Base-by-base conservation (phyloP, 2,113 vertebrate species). In the Pseudorhombus dupliciocellatus region DNA sequence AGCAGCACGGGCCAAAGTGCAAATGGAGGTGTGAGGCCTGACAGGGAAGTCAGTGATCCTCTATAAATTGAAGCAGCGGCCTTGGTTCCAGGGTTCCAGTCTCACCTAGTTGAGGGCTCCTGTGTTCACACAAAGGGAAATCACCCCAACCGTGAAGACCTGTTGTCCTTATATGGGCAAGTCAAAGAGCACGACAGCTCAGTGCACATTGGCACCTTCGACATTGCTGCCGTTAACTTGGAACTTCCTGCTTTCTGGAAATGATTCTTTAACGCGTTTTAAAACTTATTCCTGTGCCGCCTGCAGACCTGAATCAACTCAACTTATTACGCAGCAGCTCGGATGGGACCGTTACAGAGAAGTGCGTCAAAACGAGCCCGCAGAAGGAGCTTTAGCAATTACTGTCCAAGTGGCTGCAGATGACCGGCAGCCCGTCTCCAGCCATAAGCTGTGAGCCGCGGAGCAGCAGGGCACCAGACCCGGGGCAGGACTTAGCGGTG, bases 141-240 rank as follows among this genome's bases (percentile, higher is more conserved):
- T 31, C 67, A 68, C 82, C 69, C 72, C 83, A 84, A 90, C 50
- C 20, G 30, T 65, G 70, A 83, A 79, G 85, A 87, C 86, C 86
- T 91, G 72, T 26, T 94, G 81, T 71, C 96, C 95, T 94, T 95
- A 94, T 95, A 95, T 85, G 94, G 95, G 55, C 90, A 95, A 85
- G 63, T 64, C 52, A 80, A 82, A 59, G 68, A 75, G 54, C 68
- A 55, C 44, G 54, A 66, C 56, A 18, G 42, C 71, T 61, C 57
- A 42, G 58, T 25, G 58, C 58, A 26, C 3, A 56, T 51, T 61
- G 73, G 40, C 66, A 82, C 69, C 54, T 79, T 42, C 15, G 26
- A 68, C 37, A 59, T 75, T 74, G 8, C 62, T 59, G 71, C 75
- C 58, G n/a, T 40, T 77, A 7, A 8, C 1, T 2, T 61, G 40